A percentile compares a stretch with the other conserved stretches of the same genome.
phyloP scores from a whole-genome alignment of 92 coral and sea anemone genomes.

The Zoanthus solanderi region DNA sequence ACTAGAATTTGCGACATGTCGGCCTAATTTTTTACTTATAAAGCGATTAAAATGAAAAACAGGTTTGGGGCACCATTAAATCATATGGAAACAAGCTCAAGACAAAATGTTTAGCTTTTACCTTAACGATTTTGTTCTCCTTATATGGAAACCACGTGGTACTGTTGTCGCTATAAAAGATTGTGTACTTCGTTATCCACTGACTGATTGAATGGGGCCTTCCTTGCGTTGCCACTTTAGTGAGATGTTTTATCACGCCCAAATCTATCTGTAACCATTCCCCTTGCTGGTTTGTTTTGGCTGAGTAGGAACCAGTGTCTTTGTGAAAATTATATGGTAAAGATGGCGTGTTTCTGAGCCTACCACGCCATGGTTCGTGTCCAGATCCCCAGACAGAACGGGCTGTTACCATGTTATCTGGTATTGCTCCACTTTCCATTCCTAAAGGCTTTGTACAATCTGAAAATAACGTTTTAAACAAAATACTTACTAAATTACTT shows the following conservation, averaged over 20 bases:
- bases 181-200: neutral
- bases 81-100: too few species aligned
- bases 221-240: slow-evolving; percentile 18
- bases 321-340: neutral
- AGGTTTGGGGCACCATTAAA: too few species aligned
- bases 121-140: neutral
- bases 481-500: too few species aligned
- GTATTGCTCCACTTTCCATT: slow-evolving; percentile 10
- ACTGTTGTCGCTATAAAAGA: neutral
- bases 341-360: neutral
- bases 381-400: neutral
- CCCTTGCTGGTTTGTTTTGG: neutral
- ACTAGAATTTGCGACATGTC: too few species aligned
- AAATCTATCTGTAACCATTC: slow-evolving; percentile 20
- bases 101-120: neutral
- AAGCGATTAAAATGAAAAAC: too few species aligned
- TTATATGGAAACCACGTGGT: neutral
- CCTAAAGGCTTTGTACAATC: neutral
- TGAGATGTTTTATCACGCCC: neutral
- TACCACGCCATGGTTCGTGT: slow-evolving; percentile 8
- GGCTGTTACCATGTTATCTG: neutral
- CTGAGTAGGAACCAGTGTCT: neutral
- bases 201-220: neutral
- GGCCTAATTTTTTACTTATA: too few species aligned
- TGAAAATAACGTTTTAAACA: neutral